A percentile compares a stretch with the other conserved stretches of the same genome.
Evolutionary conservation across 2,888 invertebrate species (phyloP).

Genomic region (Agrotis exclamationis): DNA sequence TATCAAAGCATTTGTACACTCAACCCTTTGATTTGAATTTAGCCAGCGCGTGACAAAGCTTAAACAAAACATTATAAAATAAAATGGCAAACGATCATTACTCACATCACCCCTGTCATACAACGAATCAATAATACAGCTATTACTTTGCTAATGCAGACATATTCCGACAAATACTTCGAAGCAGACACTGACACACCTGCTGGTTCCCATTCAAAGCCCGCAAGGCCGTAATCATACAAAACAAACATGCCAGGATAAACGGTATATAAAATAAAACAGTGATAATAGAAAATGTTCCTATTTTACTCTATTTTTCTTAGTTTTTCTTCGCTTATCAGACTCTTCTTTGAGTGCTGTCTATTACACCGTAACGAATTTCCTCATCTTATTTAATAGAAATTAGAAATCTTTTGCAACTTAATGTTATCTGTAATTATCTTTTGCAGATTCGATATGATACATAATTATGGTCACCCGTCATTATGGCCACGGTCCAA

Average conservation of each 20-base stretch:
- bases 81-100: constrained; percentile 51
- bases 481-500: too few relatives aligned
- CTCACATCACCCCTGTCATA: constrained; percentile 36
- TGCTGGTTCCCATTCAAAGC: constrained; percentile 53
- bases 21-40: not conserved
- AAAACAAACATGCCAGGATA: constrained; percentile 46
- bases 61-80: constrained; percentile 32
- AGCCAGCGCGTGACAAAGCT: constrained; percentile 7
- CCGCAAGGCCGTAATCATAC: constrained; percentile 43
- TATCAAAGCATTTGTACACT: constrained; percentile 3
- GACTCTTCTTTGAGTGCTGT: constrained; percentile 38
- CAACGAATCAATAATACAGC: constrained; percentile 46
- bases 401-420: constrained; percentile 4
- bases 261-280: constrained; percentile 59
- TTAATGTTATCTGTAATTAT: constrained; percentile 3
- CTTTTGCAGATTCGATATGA: not conserved
- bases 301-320: constrained; percentile 56
- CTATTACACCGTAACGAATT: constrained; percentile 45
- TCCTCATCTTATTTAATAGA: not conserved
- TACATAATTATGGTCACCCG: too few relatives aligned
- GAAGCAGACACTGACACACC: constrained; percentile 38
- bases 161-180: constrained; percentile 52
- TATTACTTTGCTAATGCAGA: constrained; percentile 49
- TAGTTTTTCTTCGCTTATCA: constrained; percentile 65
- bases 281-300: constrained; percentile 64